Evolutionary conservation across 2,113 vertebrate genomes (phyloP).

Genomic region (Sorex fumeus): DNA sequence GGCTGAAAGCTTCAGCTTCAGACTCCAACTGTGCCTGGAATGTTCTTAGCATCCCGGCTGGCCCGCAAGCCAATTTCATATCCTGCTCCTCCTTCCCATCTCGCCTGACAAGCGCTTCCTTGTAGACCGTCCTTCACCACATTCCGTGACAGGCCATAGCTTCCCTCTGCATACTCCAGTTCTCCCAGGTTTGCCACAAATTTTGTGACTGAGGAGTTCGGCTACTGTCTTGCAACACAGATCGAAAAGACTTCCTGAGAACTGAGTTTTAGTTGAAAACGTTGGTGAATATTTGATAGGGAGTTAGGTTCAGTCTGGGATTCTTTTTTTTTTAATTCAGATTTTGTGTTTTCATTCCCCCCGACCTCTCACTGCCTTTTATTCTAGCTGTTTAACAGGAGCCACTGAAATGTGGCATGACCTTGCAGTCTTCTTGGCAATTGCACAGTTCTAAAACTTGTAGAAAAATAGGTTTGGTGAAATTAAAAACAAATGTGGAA

Average conservation of each 20-base stretch:
- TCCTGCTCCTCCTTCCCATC: background rate
- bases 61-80: background rate
- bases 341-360: conserved; percentile 19
- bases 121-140: background rate
- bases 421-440: background rate
- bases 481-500: background rate
- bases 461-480: conserved; percentile 22
- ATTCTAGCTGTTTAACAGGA: background rate
- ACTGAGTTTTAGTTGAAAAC: conserved; percentile 23
- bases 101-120: background rate
- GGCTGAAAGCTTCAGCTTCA: conserved; percentile 9
- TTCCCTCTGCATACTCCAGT: background rate
- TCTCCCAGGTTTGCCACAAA: conserved; percentile 31
- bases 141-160: background rate
- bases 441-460: background rate
- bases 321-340: conserved; percentile 50
- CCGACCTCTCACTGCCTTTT: conserved; percentile 1
- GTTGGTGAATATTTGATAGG: background rate
- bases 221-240: background rate
- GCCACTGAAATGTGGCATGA: background rate
- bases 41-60: background rate
- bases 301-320: background rate
- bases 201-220: background rate
- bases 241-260: background rate
- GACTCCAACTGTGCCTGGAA: background rate